Conservation (phyloP, 2,113 vertebrate genomes). For the Tupaia tana region DNA sequence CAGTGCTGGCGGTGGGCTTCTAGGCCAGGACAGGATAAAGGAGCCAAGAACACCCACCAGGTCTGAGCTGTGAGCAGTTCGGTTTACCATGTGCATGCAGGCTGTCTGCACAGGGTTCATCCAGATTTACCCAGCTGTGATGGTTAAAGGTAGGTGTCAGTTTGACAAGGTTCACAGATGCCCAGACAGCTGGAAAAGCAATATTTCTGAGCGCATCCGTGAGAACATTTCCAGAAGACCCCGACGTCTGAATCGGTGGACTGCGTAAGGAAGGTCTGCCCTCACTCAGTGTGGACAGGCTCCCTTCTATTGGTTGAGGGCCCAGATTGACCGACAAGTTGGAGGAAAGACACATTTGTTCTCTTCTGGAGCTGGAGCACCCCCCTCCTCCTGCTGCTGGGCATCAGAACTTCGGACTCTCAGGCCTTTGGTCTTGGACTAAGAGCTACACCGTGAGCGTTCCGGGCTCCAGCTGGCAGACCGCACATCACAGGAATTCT, state of each 20-base stretch:
- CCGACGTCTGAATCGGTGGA: too few relatives aligned
- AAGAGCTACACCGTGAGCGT: neutral
- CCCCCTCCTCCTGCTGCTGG: neutral
- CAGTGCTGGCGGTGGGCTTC: neutral
- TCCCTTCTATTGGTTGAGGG: neutral
- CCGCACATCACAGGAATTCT: neutral
- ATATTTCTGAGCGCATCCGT: neutral
- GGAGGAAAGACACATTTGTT: neutral
- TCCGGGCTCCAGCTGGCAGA: neutral
- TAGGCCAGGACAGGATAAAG: neutral
- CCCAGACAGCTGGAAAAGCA: neutral
- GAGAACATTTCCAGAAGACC: neutral
- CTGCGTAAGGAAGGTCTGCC: neutral
- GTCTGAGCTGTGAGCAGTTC: neutral
- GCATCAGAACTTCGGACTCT: neutral
- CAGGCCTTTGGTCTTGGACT: neutral
- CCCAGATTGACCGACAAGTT: neutral
- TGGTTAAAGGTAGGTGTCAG: neutral
- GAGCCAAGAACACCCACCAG: neutral
- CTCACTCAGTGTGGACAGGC: neutral
- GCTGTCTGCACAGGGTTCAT: neutral
- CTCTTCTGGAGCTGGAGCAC: neutral
- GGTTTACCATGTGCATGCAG: accelerated
- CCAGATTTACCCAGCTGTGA: neutral
- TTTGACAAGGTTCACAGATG: too few relatives aligned